These are phyloP conservation scores for Microtus oregoni DNA, from an alignment of 2,113 vertebrate species.

Conservation along the genomic window DNA sequence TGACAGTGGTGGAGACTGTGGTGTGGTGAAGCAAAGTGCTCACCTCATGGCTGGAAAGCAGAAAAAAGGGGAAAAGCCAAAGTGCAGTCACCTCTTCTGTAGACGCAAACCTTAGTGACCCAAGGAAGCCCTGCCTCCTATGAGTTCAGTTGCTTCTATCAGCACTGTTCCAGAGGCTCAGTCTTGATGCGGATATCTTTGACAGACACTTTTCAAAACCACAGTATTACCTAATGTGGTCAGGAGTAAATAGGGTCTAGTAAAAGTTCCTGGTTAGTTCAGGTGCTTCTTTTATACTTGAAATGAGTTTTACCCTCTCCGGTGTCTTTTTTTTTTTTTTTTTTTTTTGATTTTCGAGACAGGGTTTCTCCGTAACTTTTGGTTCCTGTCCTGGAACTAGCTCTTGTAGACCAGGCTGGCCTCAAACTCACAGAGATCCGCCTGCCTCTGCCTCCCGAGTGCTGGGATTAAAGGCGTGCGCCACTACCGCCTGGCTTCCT, in stretches of 20 bases:
- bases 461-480: no score
- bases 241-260: not conserved
- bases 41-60: not conserved
- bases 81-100: no score
- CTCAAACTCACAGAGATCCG: no score
- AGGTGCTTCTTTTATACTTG: not conserved
- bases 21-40: not conserved
- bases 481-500: no score
- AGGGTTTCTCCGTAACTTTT: no score
- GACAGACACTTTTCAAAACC: not conserved
- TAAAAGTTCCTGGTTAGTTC: not conserved
- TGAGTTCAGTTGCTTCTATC: fast-evolving
- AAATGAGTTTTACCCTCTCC: not conserved
- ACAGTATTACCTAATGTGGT: no score
- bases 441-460: no score
- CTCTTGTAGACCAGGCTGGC: no score
- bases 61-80: not conserved
- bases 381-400: no score
- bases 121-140: no score
- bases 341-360: no score
- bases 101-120: not conserved
- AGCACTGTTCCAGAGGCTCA: not conserved
- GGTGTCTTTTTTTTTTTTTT: not conserved
- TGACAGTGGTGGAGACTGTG: no score
- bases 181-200: not conserved